Base-by-base conservation (phyloP, 2,113 vertebrate genomes). In the Tauraco erythrolophus region DNA sequence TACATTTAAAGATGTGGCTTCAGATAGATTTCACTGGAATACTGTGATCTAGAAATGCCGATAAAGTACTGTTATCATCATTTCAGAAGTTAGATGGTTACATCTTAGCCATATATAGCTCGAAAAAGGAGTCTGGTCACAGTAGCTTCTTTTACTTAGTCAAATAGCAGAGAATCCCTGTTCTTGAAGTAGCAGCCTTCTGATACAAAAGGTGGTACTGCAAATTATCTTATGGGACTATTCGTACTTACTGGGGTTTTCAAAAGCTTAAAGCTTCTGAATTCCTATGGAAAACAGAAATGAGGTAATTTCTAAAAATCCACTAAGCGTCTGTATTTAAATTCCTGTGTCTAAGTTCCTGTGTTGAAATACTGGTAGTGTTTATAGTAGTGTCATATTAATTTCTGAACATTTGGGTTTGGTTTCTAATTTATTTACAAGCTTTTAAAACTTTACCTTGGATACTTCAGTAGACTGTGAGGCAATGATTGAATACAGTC, bases 261-360 rank as follows among this genome's bases (percentile, higher is more conserved):
- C 27, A 84, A 60, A 89, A 91, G 4, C 75, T 68, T 56, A 14
- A 85, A 56, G 14, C 7, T 62, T 86, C 43, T 24, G 46, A 66
- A 58, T 66, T 86, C 28, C n/a, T 51, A 6, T 10, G 6, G 65
- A 79, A 70, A 84, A 8, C 24, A 60, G 35, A 79, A 53, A 61
- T 45, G 6, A 57, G 28, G 7, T 18, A 77, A 19, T 78, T 53
- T 64, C 11, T 27, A 69, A 91, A 94, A 86, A 64, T 58, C 14
- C 14, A 45, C 18, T 51, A 28, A 43, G 14, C 0, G 0, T 39
- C 21, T 71, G 5, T 37, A 35, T 70, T n/a, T 24, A 14, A 14
- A 31, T 83, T 53, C 43, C 46, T 15, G 13, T 45, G 24, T n/a
- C n/a, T 74, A 66, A 80, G 43, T 46, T 13, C 19, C 24, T 33